phyloP scores from a whole-genome alignment of 2,797 vertebrate species.

The Helostoma temminkii region DNA sequence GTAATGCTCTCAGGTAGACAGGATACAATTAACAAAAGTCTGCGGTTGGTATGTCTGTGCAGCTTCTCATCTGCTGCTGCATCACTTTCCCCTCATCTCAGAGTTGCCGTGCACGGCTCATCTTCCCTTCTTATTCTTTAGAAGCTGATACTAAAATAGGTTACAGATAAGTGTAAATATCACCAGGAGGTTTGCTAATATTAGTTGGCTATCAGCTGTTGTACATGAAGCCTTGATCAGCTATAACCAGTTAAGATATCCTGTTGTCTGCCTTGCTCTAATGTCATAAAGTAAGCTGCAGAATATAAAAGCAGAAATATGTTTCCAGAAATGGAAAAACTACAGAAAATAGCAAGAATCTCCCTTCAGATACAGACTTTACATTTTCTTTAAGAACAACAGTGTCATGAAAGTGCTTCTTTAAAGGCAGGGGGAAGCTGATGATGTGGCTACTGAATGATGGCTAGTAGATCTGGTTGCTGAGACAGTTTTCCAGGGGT shows the following conservation, averaged over 20 bases:
- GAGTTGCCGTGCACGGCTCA: background rate
- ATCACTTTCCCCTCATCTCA: too few species aligned
- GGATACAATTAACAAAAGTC: background rate
- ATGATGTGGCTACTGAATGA: constrained; percentile 7
- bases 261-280: too few species aligned
- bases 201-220: background rate
- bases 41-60: background rate
- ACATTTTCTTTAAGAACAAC: too few species aligned
- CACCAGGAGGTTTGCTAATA: background rate
- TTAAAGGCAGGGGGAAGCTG: constrained; percentile 7
- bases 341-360: too few species aligned
- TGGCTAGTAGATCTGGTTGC: constrained; percentile 29
- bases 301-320: background rate
- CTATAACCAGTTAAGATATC: background rate
- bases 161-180: background rate
- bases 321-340: background rate
- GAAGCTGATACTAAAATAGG: background rate
- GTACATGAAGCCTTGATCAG: background rate
- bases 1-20: too few species aligned
- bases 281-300: background rate
- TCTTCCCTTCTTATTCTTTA: background rate
- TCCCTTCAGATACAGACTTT: background rate
- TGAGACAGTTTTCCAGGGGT: constrained; percentile 41
- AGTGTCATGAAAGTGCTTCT: background rate
- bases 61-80: background rate